Percentiles rank a stretch among this genome's conserved stretches.
These are phyloP conservation scores for Drosophila insularis DNA, from an alignment of 1,140 invertebrate species.

Conservation along the genomic window DNA sequence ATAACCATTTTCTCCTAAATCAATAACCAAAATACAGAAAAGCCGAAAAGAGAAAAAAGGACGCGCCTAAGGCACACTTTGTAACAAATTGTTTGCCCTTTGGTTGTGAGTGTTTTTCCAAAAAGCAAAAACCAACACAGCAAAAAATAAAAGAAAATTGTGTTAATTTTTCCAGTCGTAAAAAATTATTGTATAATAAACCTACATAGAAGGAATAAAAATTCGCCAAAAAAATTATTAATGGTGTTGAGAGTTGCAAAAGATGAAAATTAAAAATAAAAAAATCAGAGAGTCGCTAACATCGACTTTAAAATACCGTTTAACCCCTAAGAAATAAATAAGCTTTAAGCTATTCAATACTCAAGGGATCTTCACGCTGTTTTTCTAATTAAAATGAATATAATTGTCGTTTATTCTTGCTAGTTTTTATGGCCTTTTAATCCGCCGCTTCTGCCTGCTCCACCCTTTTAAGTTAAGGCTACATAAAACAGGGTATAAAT, in stretches of 20 bases:
- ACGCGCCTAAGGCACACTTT: conserved; percentile 6
- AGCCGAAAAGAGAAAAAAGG: neutral
- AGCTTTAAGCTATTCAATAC: neutral
- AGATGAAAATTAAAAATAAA: conserved; percentile 14
- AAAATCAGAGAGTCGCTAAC: neutral
- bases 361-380: no score
- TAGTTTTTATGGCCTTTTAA: no score
- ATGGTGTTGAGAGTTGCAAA: conserved; percentile 6
- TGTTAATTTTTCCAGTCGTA: conserved; percentile 45
- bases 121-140: neutral
- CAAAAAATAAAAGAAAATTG: conserved; percentile 25
- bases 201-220: neutral
- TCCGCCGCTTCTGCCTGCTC: neutral
- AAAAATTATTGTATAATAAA: conserved; percentile 10
- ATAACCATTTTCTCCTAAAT: neutral
- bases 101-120: conserved; percentile 38
- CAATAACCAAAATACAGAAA: neutral
- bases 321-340: neutral
- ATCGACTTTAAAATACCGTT: conserved; percentile 24
- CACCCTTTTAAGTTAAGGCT: no score
- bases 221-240: neutral
- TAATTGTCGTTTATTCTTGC: no score
- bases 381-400: no score
- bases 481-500: neutral
- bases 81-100: conserved; percentile 34